These are phyloP conservation scores for Microhierax caerulescens DNA, from an alignment of 2,797 vertebrate species.

Conservation along the genomic window DNA sequence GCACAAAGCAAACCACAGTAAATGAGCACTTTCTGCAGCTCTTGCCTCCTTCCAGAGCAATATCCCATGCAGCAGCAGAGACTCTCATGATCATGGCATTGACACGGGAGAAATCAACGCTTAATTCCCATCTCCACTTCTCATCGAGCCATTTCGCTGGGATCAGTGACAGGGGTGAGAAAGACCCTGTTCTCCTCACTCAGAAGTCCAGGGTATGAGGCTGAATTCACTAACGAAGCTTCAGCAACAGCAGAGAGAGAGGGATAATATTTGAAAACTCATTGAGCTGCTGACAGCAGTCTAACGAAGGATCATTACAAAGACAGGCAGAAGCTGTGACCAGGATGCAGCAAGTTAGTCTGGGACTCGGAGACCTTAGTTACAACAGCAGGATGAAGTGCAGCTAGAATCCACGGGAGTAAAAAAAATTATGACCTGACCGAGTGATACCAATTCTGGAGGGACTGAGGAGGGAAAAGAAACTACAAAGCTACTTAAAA, in stretches of 20 bases:
- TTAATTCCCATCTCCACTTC: not conserved
- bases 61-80: not conserved
- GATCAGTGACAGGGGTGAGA: not conserved
- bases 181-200: not conserved
- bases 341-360: not conserved
- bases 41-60: not conserved
- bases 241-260: not conserved
- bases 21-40: not conserved
- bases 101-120: not conserved
- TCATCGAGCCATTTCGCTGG: not conserved
- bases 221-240: not conserved
- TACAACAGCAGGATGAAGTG: not conserved
- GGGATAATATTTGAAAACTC: not conserved
- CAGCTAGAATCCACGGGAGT: not conserved
- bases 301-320: not conserved
- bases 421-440: not conserved
- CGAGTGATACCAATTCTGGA: slow-evolving; percentile 7
- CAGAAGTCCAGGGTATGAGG: not conserved
- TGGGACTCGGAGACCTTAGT: not conserved
- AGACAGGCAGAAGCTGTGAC: not conserved
- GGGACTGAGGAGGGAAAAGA: not conserved
- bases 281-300: not conserved
- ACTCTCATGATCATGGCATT: fast-evolving
- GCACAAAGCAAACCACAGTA: not conserved
- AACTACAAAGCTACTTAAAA: slow-evolving; percentile 25